Base-by-base conservation (phyloP, 2,113 vertebrate genomes). In the Corapipo altera region DNA sequence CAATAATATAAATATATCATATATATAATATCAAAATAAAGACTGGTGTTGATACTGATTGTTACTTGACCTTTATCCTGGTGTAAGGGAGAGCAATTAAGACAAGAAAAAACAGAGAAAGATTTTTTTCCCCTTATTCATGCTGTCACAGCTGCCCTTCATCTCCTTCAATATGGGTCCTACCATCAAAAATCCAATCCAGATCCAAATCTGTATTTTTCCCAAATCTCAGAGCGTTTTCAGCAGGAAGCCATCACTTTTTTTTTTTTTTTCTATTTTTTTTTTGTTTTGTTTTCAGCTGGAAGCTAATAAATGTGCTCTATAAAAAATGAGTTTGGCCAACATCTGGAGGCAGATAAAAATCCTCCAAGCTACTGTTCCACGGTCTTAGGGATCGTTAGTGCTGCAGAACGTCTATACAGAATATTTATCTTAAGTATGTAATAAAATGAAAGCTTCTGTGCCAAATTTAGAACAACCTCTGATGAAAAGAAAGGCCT, bases 271-370 rank as follows among this genome's bases (percentile, higher is more conserved):
- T 49, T 49, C 14, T 24, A 15, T 13, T 15, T 24, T 24, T 51
- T 26, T 8, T 26, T 49, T 37, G 15, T 76, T 55, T 30, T 37
- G 26, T 20, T 24, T 11, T 49, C 14, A 76, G 7, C 46, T 75
- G 86, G 85, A 92, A 72, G 43, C 37, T 93, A 93, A 88, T 93
- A 92, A 96, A 92, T 51, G 55, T 58, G 46, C 57, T 93, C 74
- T 76, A 74, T 96, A 95, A 96, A 92, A 89, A 87, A 90, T 55
- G 9, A 90, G 78, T 92, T 94, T 85, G 95, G 61, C 89, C 92
- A 97, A 89, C 93, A 96, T 96, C 95, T 97, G 93, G 94, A 95
- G 51, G 67, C 92, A 95, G 85, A 97, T 93, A 92, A 94, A 95
- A 96, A 95, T 97, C 88, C 78, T 94, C 55, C 52, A 72, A 92